These are phyloP conservation scores for Ciconia boyciana DNA, from an alignment of 2,113 vertebrate species.

Conservation along the genomic window DNA sequence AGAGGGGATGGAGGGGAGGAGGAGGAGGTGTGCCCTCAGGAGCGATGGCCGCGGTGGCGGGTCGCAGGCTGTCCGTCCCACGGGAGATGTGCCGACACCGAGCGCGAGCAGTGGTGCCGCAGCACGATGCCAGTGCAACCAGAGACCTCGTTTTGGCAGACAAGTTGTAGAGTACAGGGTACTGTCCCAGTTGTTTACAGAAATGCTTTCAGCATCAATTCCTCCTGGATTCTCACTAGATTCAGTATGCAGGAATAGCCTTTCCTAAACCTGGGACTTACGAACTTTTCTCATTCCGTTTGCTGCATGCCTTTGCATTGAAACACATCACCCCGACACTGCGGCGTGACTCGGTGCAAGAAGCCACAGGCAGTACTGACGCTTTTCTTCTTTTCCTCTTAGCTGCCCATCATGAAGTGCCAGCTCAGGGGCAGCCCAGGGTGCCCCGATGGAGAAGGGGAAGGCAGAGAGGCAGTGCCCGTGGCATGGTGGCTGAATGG, in stretches of 20 bases:
- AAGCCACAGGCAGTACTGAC: too few species aligned
- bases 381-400: background rate
- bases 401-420: too few species aligned
- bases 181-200: too few species aligned
- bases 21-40: too few species aligned
- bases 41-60: accelerated
- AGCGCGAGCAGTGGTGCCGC: accelerated
- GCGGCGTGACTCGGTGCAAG: accelerated
- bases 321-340: accelerated
- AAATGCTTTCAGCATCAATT: accelerated
- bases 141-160: too few species aligned
- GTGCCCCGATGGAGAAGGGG: too few species aligned
- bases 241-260: too few species aligned
- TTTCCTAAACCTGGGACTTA: background rate
- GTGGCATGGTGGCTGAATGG: accelerated
- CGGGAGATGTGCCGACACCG: accelerated
- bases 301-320: background rate
- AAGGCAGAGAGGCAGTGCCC: background rate
- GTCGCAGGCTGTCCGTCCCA: too few species aligned
- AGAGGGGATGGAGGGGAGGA: background rate
- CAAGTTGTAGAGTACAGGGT: accelerated
- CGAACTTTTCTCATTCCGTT: background rate
- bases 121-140: too few species aligned
- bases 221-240: background rate
- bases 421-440: background rate